A percentile compares a stretch with the other conserved stretches of the same genome.
Evolutionary conservation across 2,797 vertebrate genomes (phyloP).

Genomic region (Esox lucius): DNA sequence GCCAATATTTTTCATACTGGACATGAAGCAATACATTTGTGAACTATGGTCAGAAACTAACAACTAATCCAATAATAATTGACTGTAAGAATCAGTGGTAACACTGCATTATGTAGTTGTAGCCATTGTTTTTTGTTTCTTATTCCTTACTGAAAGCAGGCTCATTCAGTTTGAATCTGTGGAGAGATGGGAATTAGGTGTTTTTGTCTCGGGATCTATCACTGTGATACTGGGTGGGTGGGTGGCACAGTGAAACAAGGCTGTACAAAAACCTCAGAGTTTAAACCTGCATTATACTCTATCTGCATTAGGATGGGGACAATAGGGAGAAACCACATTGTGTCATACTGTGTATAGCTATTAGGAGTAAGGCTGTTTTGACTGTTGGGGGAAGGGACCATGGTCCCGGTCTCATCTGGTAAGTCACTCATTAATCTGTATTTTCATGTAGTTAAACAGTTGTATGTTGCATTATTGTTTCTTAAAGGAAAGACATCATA

Average conservation of each 20-base stretch:
- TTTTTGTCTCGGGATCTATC: constrained; percentile 5
- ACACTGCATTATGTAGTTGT: not conserved
- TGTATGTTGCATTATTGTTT: not conserved
- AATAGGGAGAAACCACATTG: not conserved
- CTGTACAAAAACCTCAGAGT: not conserved
- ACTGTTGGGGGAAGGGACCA: not conserved
- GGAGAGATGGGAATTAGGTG: not conserved
- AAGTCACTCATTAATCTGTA: not conserved
- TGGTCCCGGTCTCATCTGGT: not conserved
- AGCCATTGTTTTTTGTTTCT: not conserved
- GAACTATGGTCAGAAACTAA: not conserved
- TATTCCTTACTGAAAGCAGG: not conserved
- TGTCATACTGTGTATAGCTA: not conserved
- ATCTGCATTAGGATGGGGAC: not conserved
- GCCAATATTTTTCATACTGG: no score
- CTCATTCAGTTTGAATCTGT: not conserved
- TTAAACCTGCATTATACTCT: not conserved
- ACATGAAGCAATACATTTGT: not conserved
- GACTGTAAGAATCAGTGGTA: not conserved
- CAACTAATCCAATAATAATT: no score
- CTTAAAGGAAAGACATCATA: not conserved
- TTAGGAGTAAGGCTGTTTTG: not conserved
- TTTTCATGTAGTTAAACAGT: no score
- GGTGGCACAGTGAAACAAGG: constrained; percentile 1
- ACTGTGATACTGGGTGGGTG: not conserved